These are phyloP conservation scores for Channa maculata DNA, from an alignment of 2,113 vertebrate species.

Conservation along the genomic window DNA sequence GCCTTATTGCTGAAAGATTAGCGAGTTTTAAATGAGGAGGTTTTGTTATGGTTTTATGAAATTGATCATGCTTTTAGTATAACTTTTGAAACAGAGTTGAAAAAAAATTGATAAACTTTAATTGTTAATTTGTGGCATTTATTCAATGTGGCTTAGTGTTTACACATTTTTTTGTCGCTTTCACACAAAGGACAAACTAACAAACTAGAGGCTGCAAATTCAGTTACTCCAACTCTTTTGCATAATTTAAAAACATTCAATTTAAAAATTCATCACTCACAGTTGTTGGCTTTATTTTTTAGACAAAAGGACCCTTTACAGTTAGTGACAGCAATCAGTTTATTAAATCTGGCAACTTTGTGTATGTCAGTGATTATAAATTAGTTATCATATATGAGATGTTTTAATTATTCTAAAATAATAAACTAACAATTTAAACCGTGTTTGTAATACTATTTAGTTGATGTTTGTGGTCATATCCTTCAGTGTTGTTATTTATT, in stretches of 20 bases:
- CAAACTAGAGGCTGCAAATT: background rate
- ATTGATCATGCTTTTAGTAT: conserved; percentile 26
- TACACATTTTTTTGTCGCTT: background rate
- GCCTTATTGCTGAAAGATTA: conserved; percentile 72
- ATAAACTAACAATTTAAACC: too few relatives aligned
- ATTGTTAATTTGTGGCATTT: background rate
- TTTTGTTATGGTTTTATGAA: conserved; percentile 44
- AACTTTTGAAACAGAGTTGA: conserved; percentile 8
- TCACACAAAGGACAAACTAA: too few relatives aligned
- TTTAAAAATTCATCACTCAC: background rate
- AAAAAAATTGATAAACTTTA: background rate
- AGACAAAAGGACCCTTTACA: too few relatives aligned
- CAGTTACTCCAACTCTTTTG: background rate
- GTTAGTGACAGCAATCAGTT: too few relatives aligned
- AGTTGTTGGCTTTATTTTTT: background rate
- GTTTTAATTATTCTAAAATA: background rate
- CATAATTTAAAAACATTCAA: background rate
- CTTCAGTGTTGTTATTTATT: too few relatives aligned
- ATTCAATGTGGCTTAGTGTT: background rate
- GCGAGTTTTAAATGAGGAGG: conserved; percentile 61
- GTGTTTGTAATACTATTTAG: too few relatives aligned
- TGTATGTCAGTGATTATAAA: background rate
- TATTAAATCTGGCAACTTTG: background rate
- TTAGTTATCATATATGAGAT: background rate
- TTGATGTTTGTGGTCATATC: too few relatives aligned